phyloP scores from a whole-genome alignment of 2,888 invertebrate species.

The Bibio marci region DNA sequence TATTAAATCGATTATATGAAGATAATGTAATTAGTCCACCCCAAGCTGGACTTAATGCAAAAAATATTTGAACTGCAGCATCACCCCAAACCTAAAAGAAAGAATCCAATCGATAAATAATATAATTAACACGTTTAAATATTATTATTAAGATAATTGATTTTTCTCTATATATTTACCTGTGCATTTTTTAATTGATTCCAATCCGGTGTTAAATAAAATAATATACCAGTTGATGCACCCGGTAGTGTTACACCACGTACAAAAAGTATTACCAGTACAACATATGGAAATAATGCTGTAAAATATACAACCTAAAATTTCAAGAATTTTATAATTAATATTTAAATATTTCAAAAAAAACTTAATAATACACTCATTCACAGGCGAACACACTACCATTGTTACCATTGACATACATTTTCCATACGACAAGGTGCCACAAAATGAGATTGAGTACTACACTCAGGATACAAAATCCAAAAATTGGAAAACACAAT shows the following conservation, averaged over 20 bases:
- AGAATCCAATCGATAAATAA: no score
- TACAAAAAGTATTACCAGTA: constrained; percentile 55
- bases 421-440: no score
- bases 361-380: no score
- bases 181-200: constrained; percentile 52
- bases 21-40: constrained; percentile 73
- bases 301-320: constrained; percentile 55
- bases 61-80: constrained; percentile 75
- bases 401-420: no score
- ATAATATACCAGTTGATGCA: constrained; percentile 56
- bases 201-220: constrained; percentile 66
- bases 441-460: no score
- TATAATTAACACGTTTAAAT: no score
- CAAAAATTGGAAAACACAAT: no score
- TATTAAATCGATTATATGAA: constrained; percentile 70
- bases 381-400: no score
- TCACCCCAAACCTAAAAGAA: constrained; percentile 54
- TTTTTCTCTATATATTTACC: constrained; percentile 20
- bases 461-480: no score
- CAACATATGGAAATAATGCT: constrained; percentile 58
- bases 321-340: constrained; percentile 6
- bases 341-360: background rate
- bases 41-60: constrained; percentile 72
- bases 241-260: constrained; percentile 67
- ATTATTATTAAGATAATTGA: background rate